Percentiles rank a stretch among this genome's conserved stretches.
These are phyloP conservation scores for Panulirus ornatus DNA, from an alignment of 1,140 invertebrate species.

Conservation along the genomic window DNA sequence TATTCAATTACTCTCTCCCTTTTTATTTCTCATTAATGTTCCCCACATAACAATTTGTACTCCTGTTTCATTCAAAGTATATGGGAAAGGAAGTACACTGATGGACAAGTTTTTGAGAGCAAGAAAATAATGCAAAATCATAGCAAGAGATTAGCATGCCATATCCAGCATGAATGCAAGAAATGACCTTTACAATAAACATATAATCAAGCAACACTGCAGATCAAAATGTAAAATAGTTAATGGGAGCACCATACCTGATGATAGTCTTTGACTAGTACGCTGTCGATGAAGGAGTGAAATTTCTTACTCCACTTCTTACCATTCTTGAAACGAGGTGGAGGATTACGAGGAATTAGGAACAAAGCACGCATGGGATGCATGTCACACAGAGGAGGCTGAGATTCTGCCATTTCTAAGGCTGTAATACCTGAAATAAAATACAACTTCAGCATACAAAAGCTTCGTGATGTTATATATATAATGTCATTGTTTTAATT, in stretches of 20 bases:
- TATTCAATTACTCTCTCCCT: too few relatives aligned
- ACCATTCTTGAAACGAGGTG: constrained; percentile 93
- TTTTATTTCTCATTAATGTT: too few relatives aligned
- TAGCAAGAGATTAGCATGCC: too few relatives aligned
- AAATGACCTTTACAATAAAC: too few relatives aligned
- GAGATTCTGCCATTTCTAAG: constrained; percentile 99
- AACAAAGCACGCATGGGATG: constrained; percentile 99
- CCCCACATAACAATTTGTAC: too few relatives aligned
- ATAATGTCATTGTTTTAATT: neutral
- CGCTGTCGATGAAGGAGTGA: constrained; percentile 86
- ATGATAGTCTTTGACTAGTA: constrained; percentile 82
- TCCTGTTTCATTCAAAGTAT: too few relatives aligned
- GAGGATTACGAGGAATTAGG: constrained; percentile 97
- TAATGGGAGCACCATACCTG: constrained; percentile 53
- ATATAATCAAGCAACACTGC: too few relatives aligned
- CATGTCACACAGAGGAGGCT: constrained; percentile 98
- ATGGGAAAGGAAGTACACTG: too few relatives aligned
- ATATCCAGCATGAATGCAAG: too few relatives aligned
- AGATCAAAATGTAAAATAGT: too few relatives aligned
- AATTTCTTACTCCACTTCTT: constrained; percentile 99
- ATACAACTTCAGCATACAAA: neutral
- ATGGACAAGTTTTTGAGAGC: too few relatives aligned
- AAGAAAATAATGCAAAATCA: too few relatives aligned
- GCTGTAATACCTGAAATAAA: constrained; percentile 89
- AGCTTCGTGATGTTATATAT: neutral